Conservation (phyloP, 2,888 invertebrate genomes). For the Tachystola acroxantha region DNA sequence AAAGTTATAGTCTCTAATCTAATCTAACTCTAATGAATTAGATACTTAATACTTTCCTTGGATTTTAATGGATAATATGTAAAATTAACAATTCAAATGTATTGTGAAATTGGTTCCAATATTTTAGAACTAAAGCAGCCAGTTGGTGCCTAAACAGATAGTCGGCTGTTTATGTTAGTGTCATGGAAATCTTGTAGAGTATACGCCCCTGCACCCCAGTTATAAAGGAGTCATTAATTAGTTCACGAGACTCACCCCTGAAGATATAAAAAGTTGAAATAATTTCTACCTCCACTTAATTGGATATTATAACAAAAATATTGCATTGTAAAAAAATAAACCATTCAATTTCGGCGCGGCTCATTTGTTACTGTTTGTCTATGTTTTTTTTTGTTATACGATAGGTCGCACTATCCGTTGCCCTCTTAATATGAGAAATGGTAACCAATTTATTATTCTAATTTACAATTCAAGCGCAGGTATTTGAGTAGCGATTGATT, state of each 20-base stretch:
- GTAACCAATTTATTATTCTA: constrained; percentile 58
- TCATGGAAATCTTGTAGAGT: too few species aligned
- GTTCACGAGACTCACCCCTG: constrained; percentile 55
- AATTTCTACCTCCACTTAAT: constrained; percentile 59
- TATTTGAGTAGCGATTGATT: constrained; percentile 39
- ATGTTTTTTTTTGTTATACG: constrained; percentile 22
- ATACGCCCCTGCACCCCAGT: constrained; percentile 36
- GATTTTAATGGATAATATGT: too few species aligned
- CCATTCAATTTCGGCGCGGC: constrained; percentile 54
- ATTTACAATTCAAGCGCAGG: constrained; percentile 49
- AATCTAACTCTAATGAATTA: too few species aligned
- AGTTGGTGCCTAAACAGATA: too few species aligned
- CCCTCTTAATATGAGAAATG: constrained; percentile 17
- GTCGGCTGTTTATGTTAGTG: too few species aligned
- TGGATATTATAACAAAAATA: constrained; percentile 72
- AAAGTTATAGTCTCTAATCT: too few species aligned
- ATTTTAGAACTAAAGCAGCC: too few species aligned
- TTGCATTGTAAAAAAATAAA: constrained; percentile 52
- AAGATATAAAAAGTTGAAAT: constrained; percentile 57
- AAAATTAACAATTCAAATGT: too few species aligned
- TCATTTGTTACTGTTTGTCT: constrained; percentile 65
- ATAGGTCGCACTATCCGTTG: constrained; percentile 15
- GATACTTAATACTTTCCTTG: too few species aligned
- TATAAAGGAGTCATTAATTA: constrained; percentile 71
- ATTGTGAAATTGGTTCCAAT: too few species aligned